Base-by-base conservation (phyloP, 2,888 invertebrate species). In the Thera obeliscata region DNA sequence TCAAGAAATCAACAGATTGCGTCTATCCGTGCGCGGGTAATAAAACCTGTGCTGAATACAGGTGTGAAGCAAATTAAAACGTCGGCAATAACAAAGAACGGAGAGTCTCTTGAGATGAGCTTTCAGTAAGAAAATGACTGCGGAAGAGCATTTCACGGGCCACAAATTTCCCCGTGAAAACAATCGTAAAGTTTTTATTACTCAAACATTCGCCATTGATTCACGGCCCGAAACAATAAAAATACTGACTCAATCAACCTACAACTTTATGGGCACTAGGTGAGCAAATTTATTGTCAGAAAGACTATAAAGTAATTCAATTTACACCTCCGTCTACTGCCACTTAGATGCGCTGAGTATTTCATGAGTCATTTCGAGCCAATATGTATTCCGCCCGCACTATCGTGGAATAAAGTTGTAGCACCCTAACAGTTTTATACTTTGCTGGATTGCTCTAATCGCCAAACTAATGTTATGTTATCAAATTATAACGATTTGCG, bases 161-260 rank as follows among this genome's bases (percentile, higher is more conserved):
- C 91, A 93, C 93, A 93, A 92, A 93, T 85, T 91, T 85, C 79
- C 82, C 88, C 88, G 91, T 90, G 92, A 92, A 93, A 91, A 90
- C 92, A 92, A 91, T 91, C 92, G 90, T 93, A 93, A 93, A 87
- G 73, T 75, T 91, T 93, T 93, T 93, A 93, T 91, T 89, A 88
- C 92, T 87, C 85, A 84, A 91, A 91, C 93, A 92, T 92, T 91
- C 90, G 78, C 92, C 90, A 93, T 93, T 91, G 93, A 93, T 93
- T 93, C 93, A 88, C 89, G 87, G 86, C 81, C 87, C 87, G 79
- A 87, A 90, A 92, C 90, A 93, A 92, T 93, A 93, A 93, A 93
- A 93, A 91, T 91, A 91, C 93, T 90, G 89, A 89, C 93, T 93
- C 93, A 93, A 93, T 93, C 93, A 92, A 91, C 88, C 88, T 86